Evolutionary conservation across 2,113 vertebrate species (phyloP).

Genomic region (Aythya baeri): DNA sequence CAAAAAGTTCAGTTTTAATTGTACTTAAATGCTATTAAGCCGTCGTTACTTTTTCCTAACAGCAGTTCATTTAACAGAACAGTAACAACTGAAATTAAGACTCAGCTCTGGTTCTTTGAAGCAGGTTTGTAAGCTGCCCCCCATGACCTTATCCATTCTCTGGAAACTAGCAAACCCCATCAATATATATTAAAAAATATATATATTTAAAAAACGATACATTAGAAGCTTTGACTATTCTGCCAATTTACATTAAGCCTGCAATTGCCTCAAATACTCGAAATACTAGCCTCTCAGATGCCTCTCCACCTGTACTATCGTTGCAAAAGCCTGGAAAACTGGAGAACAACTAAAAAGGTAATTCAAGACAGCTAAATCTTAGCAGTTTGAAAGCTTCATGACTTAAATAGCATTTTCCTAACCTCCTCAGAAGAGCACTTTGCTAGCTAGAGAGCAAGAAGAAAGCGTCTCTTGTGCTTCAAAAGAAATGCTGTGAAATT

Average conservation of each 20-base stretch:
- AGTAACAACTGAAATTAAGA: background rate
- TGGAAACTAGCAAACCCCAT: background rate
- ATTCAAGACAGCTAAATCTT: background rate
- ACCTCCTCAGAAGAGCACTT: background rate
- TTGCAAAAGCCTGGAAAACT: background rate
- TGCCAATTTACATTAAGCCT: background rate
- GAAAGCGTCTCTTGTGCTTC: background rate
- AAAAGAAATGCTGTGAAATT: background rate
- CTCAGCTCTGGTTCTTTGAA: background rate
- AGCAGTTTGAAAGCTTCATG: background rate
- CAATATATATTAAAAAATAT: background rate
- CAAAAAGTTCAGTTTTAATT: background rate
- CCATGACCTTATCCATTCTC: background rate
- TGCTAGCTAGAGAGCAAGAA: background rate
- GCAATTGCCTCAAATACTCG: background rate
- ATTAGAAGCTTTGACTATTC: background rate
- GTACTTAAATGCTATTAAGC: background rate
- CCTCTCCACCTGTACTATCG: background rate
- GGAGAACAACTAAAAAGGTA: background rate
- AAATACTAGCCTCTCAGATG: background rate
- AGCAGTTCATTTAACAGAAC: background rate
- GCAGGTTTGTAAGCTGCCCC: background rate
- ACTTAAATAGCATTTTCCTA: background rate
- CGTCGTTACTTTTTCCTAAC: background rate
- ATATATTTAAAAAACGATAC: background rate